Evolutionary conservation across 2,888 invertebrate genomes (phyloP), one percentile per base, ranked within the genome.

Genomic region (Athripsodes cinereus): DNA sequence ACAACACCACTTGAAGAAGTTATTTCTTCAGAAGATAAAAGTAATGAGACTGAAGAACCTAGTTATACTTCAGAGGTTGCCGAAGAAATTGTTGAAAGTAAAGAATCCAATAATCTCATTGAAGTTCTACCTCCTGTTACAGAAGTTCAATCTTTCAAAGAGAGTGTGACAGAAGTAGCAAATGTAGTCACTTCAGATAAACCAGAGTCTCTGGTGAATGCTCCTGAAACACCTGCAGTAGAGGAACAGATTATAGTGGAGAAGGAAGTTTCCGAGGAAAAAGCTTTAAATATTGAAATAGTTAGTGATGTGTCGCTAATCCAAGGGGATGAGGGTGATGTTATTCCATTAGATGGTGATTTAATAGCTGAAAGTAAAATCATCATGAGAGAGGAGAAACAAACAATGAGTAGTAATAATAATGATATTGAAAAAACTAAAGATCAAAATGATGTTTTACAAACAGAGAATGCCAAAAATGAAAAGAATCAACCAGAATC

Each of bases 261-360:
- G 46, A 59, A 51, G 19, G 65, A 53, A 34, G 40, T 48, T 20
- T 57, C 19, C n/a, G 59, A 64, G 22, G 50, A 35, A 22, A 57
- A 26, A 47, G 54, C 49, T 54, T 52, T 52, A 35, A 46, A 54
- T 35, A 16, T 47, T 10, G 47, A 31, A 13, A 16, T 51, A 51
- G 51, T 51, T 20, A 59, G 52, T 26, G 53, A 59, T 22, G 54
- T 62, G 51, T 58, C 59, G 34, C 60, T 59, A 26, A 50, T 62
- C 56, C 72, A 74, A 62, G 73, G 76, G n/a, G n/a, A n/a, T 49
- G 78, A 78, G 64, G 74, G 76, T 34, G 74, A 76, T 56, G 75
- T 77, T 1, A 64, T 78, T 59, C 78, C 78, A 35, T 65, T 78
- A 18, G 77, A 78, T 62, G 76, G 76, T 40, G 78, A 78, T 66